These are phyloP conservation scores for Bilobella aurantiaca DNA, from an alignment of 1,140 invertebrate species.

Conservation along the genomic window DNA sequence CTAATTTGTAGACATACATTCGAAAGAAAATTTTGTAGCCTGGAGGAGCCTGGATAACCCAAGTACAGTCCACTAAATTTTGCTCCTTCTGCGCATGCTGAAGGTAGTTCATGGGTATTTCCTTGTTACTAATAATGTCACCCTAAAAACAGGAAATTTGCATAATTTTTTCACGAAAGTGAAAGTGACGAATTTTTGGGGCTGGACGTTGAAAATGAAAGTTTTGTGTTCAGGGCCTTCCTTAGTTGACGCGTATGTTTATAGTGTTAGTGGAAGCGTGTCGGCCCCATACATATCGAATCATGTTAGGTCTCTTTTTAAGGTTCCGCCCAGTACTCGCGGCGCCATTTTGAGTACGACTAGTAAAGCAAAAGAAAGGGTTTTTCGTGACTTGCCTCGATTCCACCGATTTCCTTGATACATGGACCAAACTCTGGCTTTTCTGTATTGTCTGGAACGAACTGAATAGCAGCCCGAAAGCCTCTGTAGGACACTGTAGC, in stretches of 20 bases:
- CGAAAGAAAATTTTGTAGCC: conserved; percentile 63
- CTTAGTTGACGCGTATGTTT: too few relatives aligned
- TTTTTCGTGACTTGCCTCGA: conserved; percentile 1
- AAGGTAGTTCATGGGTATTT: conserved; percentile 40
- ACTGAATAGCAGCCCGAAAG: conserved; percentile 66
- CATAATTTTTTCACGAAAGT: too few relatives aligned
- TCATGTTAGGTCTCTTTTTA: too few relatives aligned
- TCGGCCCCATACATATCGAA: too few relatives aligned
- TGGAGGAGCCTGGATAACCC: conserved; percentile 57
- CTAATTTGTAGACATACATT: conserved; percentile 56
- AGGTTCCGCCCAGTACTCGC: too few relatives aligned
- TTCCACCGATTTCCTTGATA: conserved; percentile 43
- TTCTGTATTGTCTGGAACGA: conserved; percentile 38
- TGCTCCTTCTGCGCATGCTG: conserved; percentile 27
- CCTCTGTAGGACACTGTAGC: conserved; percentile 70
- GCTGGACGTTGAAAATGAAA: too few relatives aligned
- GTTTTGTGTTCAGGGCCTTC: too few relatives aligned
- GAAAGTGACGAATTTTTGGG: too few relatives aligned
- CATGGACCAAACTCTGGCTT: conserved; percentile 43
- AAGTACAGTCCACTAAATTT: conserved; percentile 65
- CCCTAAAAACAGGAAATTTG: not conserved
- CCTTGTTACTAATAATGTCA: conserved; percentile 43
- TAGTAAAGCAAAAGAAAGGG: too few relatives aligned
- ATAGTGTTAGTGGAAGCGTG: too few relatives aligned
- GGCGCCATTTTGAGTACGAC: too few relatives aligned